phyloP scores from a whole-genome alignment of 37 sponge, comb jelly and placozoan genomes.

The Halisarca cf. caerulea region DNA sequence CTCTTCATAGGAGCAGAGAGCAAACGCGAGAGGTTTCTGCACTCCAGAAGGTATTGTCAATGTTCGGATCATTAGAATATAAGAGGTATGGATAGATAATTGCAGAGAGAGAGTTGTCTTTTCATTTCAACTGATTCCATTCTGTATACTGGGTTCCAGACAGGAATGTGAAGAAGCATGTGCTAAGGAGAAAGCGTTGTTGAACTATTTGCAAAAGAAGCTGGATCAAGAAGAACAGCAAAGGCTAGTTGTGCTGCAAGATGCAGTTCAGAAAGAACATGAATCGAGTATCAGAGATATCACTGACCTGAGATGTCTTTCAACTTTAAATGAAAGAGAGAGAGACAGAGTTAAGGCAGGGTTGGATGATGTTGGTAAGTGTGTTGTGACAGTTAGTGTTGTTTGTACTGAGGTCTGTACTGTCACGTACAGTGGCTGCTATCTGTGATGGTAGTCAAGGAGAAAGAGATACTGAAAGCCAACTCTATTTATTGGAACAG shows the following conservation, averaged over 20 bases:
- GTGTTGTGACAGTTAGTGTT: not conserved
- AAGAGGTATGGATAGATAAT: no score
- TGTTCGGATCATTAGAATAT: no score
- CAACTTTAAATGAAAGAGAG: conserved; percentile 12
- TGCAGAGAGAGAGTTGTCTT: not conserved
- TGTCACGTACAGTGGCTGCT: not conserved
- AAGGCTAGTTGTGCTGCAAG: conserved; percentile 8
- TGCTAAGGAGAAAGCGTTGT: not conserved
- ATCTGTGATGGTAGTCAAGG: not conserved
- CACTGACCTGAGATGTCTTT: conserved; percentile 62
- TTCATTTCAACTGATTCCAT: not conserved
- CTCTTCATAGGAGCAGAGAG: no score
- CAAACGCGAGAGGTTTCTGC: no score
- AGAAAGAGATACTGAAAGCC: not conserved
- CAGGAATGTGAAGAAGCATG: not conserved
- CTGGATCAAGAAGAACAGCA: conserved; percentile 13
- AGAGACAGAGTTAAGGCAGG: not conserved
- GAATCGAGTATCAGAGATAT: conserved; percentile 57
- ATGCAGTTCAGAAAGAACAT: conserved; percentile 47
- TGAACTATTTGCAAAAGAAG: not conserved
- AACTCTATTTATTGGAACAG: not conserved
- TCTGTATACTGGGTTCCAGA: no score
- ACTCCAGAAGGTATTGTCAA: no score
- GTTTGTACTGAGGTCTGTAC: no score
- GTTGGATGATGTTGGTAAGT: conserved; percentile 5